A percentile compares a stretch with the other conserved stretches of the same genome.
Conservation (phyloP, 2,113 vertebrate species). For the Coturnix japonica region DNA sequence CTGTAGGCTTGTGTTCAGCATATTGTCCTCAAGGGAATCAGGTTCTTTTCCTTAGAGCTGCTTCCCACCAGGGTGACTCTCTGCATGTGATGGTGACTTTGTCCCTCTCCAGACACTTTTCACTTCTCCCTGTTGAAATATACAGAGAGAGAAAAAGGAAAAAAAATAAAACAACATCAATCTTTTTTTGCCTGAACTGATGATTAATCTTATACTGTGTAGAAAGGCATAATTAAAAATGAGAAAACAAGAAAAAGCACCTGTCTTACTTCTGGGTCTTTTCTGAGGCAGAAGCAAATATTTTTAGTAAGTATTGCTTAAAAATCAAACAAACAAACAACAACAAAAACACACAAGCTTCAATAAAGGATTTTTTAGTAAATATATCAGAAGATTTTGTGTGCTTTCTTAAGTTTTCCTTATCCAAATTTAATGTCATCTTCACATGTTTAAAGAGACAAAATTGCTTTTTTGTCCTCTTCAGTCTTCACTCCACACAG, state of each 20-base stretch:
- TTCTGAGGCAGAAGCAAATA: neutral
- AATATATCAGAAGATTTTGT: neutral
- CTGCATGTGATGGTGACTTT: neutral
- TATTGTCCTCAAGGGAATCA: neutral
- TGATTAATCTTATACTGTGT: neutral
- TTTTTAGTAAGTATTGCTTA: neutral
- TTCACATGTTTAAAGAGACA: conserved; percentile 7
- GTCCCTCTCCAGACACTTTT: too few relatives aligned
- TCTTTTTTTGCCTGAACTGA: neutral
- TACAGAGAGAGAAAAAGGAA: neutral
- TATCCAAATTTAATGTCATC: neutral
- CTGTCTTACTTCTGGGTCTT: neutral
- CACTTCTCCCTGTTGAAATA: neutral
- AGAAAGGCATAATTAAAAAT: neutral
- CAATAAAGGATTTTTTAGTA: neutral
- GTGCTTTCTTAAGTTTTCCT: neutral
- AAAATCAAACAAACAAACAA: too few relatives aligned
- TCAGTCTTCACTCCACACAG: conserved; percentile 29
- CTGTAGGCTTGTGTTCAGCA: neutral
- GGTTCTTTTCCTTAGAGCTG: neutral
- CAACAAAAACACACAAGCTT: neutral
- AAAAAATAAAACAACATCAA: neutral
- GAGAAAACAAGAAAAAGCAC: neutral
- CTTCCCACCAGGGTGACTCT: neutral
- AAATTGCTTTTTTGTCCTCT: conserved; percentile 30